Evolutionary conservation across 2,797 vertebrate genomes (phyloP).

Genomic region (Steatocranus sp.): DNA sequence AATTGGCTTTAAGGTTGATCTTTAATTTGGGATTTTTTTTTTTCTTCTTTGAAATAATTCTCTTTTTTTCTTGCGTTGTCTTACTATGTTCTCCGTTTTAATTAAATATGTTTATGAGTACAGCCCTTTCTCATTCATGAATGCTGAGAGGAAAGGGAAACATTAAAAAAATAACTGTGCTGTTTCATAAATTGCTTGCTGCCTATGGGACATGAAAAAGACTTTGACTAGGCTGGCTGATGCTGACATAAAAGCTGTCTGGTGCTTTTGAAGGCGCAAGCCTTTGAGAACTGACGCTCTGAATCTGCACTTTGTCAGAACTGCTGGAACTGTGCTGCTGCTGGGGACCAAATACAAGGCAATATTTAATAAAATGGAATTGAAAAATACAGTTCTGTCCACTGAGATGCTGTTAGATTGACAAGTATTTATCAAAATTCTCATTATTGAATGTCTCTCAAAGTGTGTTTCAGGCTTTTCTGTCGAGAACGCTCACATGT

Average conservation of each 20-base stretch:
- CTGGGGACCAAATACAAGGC: not conserved
- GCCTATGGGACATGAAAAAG: slow-evolving; percentile 34
- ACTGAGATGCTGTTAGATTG: not conserved
- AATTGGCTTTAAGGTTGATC: not conserved
- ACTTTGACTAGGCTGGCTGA: slow-evolving; percentile 29
- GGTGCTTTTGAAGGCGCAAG: slow-evolving; percentile 47
- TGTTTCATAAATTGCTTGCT: slow-evolving; percentile 25
- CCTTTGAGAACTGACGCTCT: slow-evolving; percentile 22
- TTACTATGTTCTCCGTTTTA: not conserved
- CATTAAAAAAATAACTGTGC: not conserved
- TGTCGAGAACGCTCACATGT: not conserved
- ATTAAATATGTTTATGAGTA: slow-evolving; percentile 13
- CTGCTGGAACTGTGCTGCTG: not conserved
- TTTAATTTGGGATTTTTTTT: not conserved
- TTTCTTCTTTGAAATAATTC: not conserved
- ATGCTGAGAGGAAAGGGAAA: not conserved
- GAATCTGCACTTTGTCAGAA: slow-evolving; percentile 19
- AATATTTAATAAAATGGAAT: not conserved
- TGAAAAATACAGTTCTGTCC: not conserved
- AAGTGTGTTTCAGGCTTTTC: not conserved
- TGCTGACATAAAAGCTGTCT: slow-evolving; percentile 52
- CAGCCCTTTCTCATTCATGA: not conserved
- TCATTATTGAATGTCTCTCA: not conserved
- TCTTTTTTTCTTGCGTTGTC: not conserved
- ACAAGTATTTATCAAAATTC: slow-evolving; percentile 1